Evolutionary conservation across 2,113 vertebrate genomes (phyloP), one percentile per base, ranked within the genome.

Genomic region (Crotalus horridus): DNA sequence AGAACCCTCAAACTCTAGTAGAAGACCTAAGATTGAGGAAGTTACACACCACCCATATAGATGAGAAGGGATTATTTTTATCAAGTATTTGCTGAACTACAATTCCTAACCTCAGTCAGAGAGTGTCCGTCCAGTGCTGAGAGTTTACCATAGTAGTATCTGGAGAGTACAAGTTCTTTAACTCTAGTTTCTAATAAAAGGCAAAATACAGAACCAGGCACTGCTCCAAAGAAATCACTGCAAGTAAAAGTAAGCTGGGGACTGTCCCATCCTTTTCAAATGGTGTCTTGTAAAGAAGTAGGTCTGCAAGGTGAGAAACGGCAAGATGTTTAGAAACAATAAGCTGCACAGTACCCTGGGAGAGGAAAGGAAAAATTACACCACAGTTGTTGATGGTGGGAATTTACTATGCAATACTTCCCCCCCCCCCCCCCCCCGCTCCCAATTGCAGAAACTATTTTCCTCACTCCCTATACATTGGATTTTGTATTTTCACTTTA

Each of bases 401-500:
- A 33, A 17, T 33, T 74, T 33, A 74, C n/a, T 26, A 74, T 33
- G 64, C 64, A 46, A 24, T 85, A 20, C 39, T 39, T 39, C 5
- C 33, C 33, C 33, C 3, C 17, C 74, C 3, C 54, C 55, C 11
- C 15, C 54, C 0, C 13, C 54, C 15, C 54, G 39, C 39, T 39
- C 54, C 13, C 3, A 53, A 24, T 20, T 56, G 87, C 20, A 55
- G 17, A 43, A 43, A 43, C 21, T 39, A 12, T 43, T 39, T 43
- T 8, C 26, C 87, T n/a, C n/a, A n/a, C 26, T 9, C 15, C 4
- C n/a, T n/a, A 4, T 20, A 51, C 9, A 33, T n/a, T 13, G 39
- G 0, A 0, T 0, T n/a, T 59, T 1, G 92, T 0, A 4, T 0
- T 15, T 23, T 89, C 53, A 1, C 3, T 59, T 88, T 15, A 64